These are phyloP conservation scores for Glaucomys volans DNA, from an alignment of 2,113 vertebrate species.

Conservation along the genomic window DNA sequence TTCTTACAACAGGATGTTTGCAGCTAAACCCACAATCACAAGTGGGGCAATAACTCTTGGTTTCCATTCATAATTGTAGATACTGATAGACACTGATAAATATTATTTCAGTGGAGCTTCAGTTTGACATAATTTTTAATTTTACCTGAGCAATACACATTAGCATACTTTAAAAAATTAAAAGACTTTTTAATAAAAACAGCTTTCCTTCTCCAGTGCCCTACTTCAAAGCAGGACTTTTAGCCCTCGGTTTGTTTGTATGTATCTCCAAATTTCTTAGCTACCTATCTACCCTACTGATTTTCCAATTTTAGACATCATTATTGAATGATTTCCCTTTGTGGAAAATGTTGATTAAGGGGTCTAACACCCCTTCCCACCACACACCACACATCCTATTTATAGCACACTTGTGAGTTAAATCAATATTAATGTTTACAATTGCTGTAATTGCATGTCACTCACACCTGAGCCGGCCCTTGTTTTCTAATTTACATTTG, in stretches of 20 bases:
- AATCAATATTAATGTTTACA: neutral
- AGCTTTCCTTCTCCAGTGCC: neutral
- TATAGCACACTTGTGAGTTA: neutral
- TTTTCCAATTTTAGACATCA: neutral
- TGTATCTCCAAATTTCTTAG: neutral
- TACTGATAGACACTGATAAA: neutral
- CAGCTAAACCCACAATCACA: neutral
- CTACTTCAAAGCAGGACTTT: neutral
- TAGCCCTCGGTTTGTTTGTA: neutral
- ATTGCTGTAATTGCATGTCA: neutral
- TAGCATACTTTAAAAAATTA: neutral
- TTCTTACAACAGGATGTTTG: neutral
- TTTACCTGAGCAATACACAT: neutral
- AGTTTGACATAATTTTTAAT: neutral
- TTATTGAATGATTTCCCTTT: conserved; percentile 25
- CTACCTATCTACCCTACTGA: neutral
- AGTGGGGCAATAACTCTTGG: neutral
- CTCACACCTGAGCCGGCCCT: neutral
- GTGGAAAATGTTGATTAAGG: neutral
- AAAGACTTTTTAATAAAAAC: neutral
- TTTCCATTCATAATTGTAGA: neutral
- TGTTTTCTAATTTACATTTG: neutral
- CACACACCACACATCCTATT: neutral
- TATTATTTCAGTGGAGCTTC: neutral
- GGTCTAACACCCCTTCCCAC: neutral